Base-by-base conservation (phyloP, 2,888 invertebrate genomes). In the Trypoxylon attenuatum region DNA sequence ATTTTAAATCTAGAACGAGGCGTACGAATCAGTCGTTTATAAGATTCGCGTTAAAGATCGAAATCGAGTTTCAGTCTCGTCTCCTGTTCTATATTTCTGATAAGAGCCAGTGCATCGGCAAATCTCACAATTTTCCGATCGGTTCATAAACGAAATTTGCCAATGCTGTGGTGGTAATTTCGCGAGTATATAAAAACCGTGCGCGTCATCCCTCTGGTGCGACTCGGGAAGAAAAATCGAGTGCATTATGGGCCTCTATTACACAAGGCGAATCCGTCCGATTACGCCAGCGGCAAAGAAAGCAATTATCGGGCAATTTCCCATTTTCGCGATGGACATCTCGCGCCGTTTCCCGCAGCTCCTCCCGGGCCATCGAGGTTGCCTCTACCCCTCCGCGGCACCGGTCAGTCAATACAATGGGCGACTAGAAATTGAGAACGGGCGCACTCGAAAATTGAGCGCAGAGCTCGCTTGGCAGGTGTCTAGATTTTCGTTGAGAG, bases 1-100 rank as follows among this genome's bases (percentile, higher is more conserved):
- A 47, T 55, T 73, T 73, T 66, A 66, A 57, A 61, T 66, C 61
- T 54, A 54, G 57, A 67, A 67, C 62, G 67, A 66, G 53, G 33
- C 45, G 50, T 18, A 54, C 45, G n/a, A 46, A 19, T 27, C 22
- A 59, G 45, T 6, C 15, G 15, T 15, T 46, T 16, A 25, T 23
- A 8, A 15, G 4, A 16, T 41, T 18, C 0, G 18, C n/a, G 39
- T 23, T 43, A 33, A 53, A 49, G 58, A 64, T 54, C 53, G 38
- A 41, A 47, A 33, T 55, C 43, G 33, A 33, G 13, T 33, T 6
- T 33, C 13, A 33, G n/a, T n/a, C n/a, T n/a, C n/a, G n/a, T n/a
- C n/a, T n/a, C n/a, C n/a, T n/a, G n/a, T n/a, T n/a, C n/a, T n/a
- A n/a, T n/a, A n/a, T n/a, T n/a, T n/a, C n/a, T n/a, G n/a, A n/a